Evolutionary conservation across 2,888 invertebrate species (phyloP), one percentile per base, ranked within the genome.

Genomic region (Epiblema foenella): DNA sequence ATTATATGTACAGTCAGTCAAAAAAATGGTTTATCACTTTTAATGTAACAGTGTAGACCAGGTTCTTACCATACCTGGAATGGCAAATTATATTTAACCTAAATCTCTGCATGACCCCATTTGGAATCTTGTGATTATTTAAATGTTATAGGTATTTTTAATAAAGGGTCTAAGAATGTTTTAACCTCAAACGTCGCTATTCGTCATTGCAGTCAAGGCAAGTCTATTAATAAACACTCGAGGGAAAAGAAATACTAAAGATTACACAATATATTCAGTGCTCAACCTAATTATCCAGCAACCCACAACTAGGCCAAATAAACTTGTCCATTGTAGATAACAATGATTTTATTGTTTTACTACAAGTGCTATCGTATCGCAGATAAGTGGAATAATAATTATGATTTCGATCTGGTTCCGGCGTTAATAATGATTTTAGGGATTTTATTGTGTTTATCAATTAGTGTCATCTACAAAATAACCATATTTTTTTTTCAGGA

Each of bases 271-370:
- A 79, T 82, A 74, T 70, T 76, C 77, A 75, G 83, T 84, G 83
- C 86, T 87, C 85, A 89, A 87, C 90, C 91, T 82, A 85, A 86
- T 89, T 90, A 87, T 83, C 84, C 79, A 85, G 85, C 89, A 88
- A 88, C 89, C 89, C 83, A 90, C 80, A 86, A 89, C 81, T 81
- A 81, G 78, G 81, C 82, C 83, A 83, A 79, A 85, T 82, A 82
- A 83, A 82, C 82, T 82, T 74, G 63, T 52, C 37, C 52, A 64
- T 18, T 51, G 52, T 69, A 83, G 89, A 90, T 89, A 89, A 88
- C 84, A 83, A 81, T 83, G 84, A 87, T 87, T 85, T 82, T 78
- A 86, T 88, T 89, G 86, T 87, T 84, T 86, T 79, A 83, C 81
- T 80, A 78, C 59, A 59, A 62, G 49, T 57, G 66, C 49, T 71